These are phyloP conservation scores for Drosophila pseudoobscura DNA, from an alignment of 1,140 invertebrate species.

Conservation along the genomic window DNA sequence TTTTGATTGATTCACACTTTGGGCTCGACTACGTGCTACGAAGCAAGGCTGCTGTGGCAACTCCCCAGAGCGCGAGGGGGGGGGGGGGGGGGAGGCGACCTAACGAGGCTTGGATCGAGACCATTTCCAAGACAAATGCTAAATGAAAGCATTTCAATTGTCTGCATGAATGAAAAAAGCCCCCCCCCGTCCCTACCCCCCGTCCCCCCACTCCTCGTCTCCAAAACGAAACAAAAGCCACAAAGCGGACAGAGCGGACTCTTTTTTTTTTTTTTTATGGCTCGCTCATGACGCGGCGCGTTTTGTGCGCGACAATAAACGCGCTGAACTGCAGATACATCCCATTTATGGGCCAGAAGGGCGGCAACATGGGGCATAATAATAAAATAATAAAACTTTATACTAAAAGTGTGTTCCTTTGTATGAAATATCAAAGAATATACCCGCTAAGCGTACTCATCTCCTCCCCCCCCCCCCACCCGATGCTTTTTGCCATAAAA, in stretches of 20 bases:
- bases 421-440: constrained; percentile 50
- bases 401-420: constrained; percentile 46
- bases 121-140: constrained; percentile 28
- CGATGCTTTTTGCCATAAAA: constrained; percentile 36
- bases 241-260: constrained; percentile 11
- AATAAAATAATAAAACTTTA: constrained; percentile 71
- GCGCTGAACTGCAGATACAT: constrained; percentile 31
- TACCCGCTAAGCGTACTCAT: constrained; percentile 33
- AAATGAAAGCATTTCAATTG: constrained; percentile 72
- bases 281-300: constrained; percentile 46
- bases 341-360: not conserved
- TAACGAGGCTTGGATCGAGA: constrained; percentile 50
- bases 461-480: not conserved
- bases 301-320: constrained; percentile 53
- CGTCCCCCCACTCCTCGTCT: not conserved
- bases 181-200: not conserved
- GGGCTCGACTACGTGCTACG: constrained; percentile 1
- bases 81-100: constrained; percentile 44
- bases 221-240: not conserved
- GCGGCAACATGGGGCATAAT: constrained; percentile 4
- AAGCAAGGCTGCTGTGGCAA: constrained; percentile 20
- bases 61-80: constrained; percentile 7
- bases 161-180: constrained; percentile 36
- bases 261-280: constrained; percentile 18
- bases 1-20: constrained; percentile 59